A percentile compares a stretch with the other conserved stretches of the same genome.
Conservation (phyloP, 37 sponge, comb jelly and placozoan species). For the Agelas oroides region DNA sequence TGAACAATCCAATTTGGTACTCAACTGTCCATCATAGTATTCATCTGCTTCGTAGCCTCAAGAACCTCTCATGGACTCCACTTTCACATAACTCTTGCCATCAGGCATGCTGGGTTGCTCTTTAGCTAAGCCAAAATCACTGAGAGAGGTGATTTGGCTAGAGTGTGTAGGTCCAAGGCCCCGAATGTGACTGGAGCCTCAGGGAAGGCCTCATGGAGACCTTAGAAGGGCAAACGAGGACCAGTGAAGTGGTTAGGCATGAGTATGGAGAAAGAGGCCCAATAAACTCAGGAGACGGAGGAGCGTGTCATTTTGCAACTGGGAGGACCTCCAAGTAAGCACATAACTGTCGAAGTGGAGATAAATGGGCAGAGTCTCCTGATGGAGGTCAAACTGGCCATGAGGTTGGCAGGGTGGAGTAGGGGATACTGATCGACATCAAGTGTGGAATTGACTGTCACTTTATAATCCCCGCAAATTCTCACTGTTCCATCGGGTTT, state of each 20-base stretch:
- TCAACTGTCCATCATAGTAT: no score
- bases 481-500: background rate
- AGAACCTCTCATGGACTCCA: no score
- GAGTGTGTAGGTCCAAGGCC: background rate
- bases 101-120: no score
- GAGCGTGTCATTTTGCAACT: background rate
- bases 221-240: background rate
- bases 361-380: background rate
- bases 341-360: background rate
- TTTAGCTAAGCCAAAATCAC: no score
- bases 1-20: no score
- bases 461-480: background rate
- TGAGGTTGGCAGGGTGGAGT: conserved; percentile 22
- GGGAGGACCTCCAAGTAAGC: background rate
- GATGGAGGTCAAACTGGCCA: conserved; percentile 28
- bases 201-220: background rate
- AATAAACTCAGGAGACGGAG: background rate
- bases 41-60: no score
- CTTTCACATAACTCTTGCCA: no score
- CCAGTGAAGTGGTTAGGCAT: background rate
- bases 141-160: conserved; percentile 14
- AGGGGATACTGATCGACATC: background rate
- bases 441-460: background rate
- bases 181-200: background rate
- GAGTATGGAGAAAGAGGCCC: background rate